These are phyloP conservation scores for Conopomorpha cramerella DNA, from an alignment of 1,140 invertebrate genomes.

Conservation along the genomic window DNA sequence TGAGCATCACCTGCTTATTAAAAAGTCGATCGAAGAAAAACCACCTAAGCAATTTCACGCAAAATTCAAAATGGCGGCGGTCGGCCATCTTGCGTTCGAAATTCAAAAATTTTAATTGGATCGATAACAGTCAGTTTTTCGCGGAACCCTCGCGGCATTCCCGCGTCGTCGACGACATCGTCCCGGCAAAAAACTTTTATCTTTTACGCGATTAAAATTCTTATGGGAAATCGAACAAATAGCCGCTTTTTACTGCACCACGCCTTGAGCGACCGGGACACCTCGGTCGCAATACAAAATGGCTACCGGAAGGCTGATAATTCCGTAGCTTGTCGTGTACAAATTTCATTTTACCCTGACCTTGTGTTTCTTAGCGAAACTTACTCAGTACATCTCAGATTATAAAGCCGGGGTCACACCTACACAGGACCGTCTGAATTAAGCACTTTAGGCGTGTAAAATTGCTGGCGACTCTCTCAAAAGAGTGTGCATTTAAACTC, in stretches of 20 bases:
- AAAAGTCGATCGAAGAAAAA: slow-evolving; percentile 1
- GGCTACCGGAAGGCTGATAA: slow-evolving; percentile 8
- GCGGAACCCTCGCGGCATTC: slow-evolving; percentile 30
- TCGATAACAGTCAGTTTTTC: slow-evolving; percentile 33
- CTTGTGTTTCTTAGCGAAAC: background rate
- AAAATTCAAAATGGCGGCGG: slow-evolving; percentile 34
- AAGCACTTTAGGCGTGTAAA: too few relatives aligned
- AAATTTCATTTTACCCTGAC: background rate
- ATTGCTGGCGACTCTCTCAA: too few relatives aligned
- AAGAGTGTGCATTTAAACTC: too few relatives aligned
- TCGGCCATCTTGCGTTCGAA: slow-evolving; percentile 44
- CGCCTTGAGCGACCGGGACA: slow-evolving; percentile 19
- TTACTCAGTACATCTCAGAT: background rate
- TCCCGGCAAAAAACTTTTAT: slow-evolving; percentile 42
- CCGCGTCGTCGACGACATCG: slow-evolving; percentile 13
- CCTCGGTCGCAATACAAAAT: slow-evolving; percentile 11
- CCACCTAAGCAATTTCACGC: too few relatives aligned
- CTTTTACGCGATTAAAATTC: slow-evolving; percentile 44
- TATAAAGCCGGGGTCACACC: too few relatives aligned
- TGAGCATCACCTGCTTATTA: too few relatives aligned
- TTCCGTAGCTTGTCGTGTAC: background rate
- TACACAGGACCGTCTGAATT: too few relatives aligned
- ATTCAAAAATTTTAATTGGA: slow-evolving; percentile 57
- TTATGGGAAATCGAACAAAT: slow-evolving; percentile 43
- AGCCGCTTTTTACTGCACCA: slow-evolving; percentile 33